phyloP scores from a whole-genome alignment of 2,797 vertebrate species.

The Eutrigla gurnardus region DNA sequence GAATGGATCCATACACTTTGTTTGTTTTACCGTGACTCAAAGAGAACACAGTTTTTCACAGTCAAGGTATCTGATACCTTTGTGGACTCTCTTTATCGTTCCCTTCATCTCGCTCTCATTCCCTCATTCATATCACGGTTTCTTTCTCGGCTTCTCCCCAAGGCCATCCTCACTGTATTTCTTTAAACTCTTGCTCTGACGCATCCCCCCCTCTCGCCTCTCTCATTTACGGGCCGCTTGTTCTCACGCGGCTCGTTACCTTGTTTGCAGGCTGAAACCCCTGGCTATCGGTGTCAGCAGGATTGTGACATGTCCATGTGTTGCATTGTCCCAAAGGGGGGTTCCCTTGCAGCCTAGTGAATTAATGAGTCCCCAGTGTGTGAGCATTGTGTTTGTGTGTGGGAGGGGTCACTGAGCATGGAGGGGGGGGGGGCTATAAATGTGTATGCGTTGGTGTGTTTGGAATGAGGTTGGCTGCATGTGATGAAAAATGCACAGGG shows the following conservation, averaged over 20 bases:
- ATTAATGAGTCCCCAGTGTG: slow-evolving; percentile 63
- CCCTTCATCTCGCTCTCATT: neutral
- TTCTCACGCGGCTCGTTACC: slow-evolving; percentile 39
- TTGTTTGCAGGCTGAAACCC: slow-evolving; percentile 47
- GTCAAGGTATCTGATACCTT: neutral
- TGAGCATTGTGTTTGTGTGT: slow-evolving; percentile 18
- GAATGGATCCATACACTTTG: slow-evolving; percentile 22
- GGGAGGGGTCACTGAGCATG: slow-evolving; percentile 11
- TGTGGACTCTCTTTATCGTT: neutral
- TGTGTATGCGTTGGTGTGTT: slow-evolving; percentile 21
- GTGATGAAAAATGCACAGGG: slow-evolving; percentile 8
- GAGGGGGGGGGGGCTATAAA: slow-evolving; percentile 36
- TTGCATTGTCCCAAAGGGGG: slow-evolving; percentile 53
- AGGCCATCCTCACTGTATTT: neutral
- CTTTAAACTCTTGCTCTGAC: neutral
- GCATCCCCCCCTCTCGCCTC: neutral
- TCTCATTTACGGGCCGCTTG: slow-evolving; percentile 21
- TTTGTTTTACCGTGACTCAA: slow-evolving; percentile 10
- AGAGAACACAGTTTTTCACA: slow-evolving; percentile 19
- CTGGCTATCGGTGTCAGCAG: slow-evolving; percentile 46
- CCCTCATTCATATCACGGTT: neutral
- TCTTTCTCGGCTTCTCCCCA: neutral
- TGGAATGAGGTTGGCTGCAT: slow-evolving; percentile 7
- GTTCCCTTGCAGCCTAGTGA: slow-evolving; percentile 38
- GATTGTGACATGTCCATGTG: slow-evolving; percentile 54